Conservation (phyloP, 2,797 vertebrate species). For the Ptychadena robeensis region DNA sequence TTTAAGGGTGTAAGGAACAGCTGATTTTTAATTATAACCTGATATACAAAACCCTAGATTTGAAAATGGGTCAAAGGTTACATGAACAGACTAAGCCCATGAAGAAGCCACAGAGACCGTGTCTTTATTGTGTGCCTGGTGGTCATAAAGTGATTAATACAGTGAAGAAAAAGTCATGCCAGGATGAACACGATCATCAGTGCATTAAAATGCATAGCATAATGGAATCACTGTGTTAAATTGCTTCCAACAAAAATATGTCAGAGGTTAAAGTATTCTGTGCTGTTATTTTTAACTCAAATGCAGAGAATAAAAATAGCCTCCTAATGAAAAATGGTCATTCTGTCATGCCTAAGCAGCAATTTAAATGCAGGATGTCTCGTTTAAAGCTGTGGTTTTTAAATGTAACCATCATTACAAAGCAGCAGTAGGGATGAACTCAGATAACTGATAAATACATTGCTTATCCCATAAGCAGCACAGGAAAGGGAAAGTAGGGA, state of each 20-base stretch:
- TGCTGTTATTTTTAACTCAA: not conserved
- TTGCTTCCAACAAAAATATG: not conserved
- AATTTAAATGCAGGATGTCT: not conserved
- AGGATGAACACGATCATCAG: constrained; percentile 15
- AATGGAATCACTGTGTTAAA: constrained; percentile 19
- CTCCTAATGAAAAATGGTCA: not conserved
- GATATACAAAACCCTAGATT: too few species aligned
- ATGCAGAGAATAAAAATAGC: not conserved
- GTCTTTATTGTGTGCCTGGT: not conserved
- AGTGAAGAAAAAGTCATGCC: not conserved
- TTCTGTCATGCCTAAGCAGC: not conserved
- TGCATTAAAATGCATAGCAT: constrained; percentile 3
- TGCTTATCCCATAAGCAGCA: not conserved
- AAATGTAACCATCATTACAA: constrained; percentile 2
- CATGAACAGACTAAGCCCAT: not conserved
- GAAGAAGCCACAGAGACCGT: not conserved
- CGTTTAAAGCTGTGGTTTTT: not conserved
- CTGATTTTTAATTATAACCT: too few species aligned
- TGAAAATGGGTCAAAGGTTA: not conserved
- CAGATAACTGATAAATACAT: not conserved
- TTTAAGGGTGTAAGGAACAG: too few species aligned
- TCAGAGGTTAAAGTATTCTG: not conserved
- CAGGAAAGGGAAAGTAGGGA: not conserved
- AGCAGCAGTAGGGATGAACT: not conserved
- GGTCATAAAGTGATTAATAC: not conserved